Evolutionary conservation across 2,888 invertebrate species (phyloP).

Genomic region (Sphecodes monilicornis): DNA sequence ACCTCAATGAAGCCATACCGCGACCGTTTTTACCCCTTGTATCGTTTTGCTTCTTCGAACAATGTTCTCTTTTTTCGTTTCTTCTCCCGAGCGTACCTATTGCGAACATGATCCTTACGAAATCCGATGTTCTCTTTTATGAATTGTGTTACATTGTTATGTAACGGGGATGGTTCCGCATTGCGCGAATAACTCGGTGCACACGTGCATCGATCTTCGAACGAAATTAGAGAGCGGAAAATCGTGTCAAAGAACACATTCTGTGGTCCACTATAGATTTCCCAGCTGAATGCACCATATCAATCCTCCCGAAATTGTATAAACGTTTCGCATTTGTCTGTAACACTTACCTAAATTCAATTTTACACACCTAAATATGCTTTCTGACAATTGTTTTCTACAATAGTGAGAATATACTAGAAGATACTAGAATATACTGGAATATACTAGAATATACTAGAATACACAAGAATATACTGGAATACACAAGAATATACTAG

Average conservation of each 20-base stretch:
- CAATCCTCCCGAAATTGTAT: background rate
- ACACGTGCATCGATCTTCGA: conserved; percentile 30
- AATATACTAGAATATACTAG: too few species aligned
- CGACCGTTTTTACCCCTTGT: conserved; percentile 44
- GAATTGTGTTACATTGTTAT: conserved; percentile 45
- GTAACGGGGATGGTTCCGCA: conserved; percentile 42
- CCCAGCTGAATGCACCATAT: background rate
- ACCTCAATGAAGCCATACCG: conserved; percentile 32
- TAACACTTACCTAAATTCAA: background rate
- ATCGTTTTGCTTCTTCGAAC: conserved; percentile 46
- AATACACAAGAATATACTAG: too few species aligned
- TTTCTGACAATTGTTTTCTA: background rate
- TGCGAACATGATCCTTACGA: conserved; percentile 46
- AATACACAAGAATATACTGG: too few species aligned
- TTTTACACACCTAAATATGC: background rate
- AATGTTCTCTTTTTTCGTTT: conserved; percentile 16
- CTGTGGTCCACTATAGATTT: background rate
- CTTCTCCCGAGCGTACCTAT: conserved; percentile 20
- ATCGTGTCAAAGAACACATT: conserved; percentile 1
- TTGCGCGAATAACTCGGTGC: conserved; percentile 41
- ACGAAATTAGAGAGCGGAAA: conserved; percentile 34
- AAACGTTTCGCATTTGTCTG: background rate
- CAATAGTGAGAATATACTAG: too few species aligned
- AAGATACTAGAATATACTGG: too few species aligned
- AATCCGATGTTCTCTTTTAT: conserved; percentile 19